Base-by-base conservation (phyloP, 2,797 vertebrate genomes). In the Galago senegalensis region DNA sequence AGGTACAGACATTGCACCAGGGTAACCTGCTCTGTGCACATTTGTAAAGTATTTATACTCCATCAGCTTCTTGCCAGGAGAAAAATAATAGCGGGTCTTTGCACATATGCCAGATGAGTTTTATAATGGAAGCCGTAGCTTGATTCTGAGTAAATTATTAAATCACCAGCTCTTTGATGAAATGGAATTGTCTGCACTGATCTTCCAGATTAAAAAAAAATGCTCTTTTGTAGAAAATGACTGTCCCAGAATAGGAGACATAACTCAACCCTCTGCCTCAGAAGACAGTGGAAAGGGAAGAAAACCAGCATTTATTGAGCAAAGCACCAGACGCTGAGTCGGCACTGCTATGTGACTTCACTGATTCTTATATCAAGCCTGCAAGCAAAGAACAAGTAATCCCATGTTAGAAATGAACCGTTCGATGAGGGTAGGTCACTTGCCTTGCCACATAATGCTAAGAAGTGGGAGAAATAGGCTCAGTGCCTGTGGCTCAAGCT, bases 141-240 rank as follows among this genome's bases (percentile, higher is more conserved):
- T 87, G 49, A 96, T 95, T 75, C 97, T 97, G 81, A 89, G 34
- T 72, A 97, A 97, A 97, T 96, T 81, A 96, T 94, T 97, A 96
- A 96, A 96, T 91, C 76, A 79, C 3, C 37, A 27, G 43, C 65
- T 96, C 58, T 97, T 96, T 81, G 95, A 96, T 94, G 94, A 98
- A 96, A 60, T 96, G 40, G n/a, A 95, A 97, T 95, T 89, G 7
- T 81, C 49, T 95, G 86, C 93, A 63, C 79, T 87, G 93, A 97
- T 73, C 43, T 63, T 56, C 77, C 63, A 95, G 80, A 91, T 88
- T 49, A 12, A 49, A 49, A 49, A 49, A 96, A 97, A 29, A 29
- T 89, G 20, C 0, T 90, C 6, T 56, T 73, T 80, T 83, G 8
- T 4, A 43, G 70, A 96, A 94, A 96, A 88, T 0, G 0, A 72